phyloP scores from a whole-genome alignment of 2,797 vertebrate genomes.

The Crenuchus spilurus region DNA sequence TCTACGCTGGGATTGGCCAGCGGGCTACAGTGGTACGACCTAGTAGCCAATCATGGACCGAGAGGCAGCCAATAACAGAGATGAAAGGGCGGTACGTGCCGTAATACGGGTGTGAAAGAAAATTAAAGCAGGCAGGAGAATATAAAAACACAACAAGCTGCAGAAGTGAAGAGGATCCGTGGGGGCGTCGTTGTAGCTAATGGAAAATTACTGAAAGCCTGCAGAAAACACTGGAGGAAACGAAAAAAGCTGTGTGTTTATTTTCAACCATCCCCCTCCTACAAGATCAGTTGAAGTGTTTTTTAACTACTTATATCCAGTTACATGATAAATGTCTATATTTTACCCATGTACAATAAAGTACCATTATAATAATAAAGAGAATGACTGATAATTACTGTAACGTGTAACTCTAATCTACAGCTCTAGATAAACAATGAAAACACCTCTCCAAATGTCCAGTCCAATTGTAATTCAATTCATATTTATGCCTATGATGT shows the following conservation, averaged over 20 bases:
- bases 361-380: no score
- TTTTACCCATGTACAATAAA: no score
- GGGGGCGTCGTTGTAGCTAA: conserved; percentile 13
- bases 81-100: background rate
- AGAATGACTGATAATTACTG: no score
- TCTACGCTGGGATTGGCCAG: background rate
- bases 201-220: conserved; percentile 56
- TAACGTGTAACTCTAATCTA: no score
- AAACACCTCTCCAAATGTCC: no score
- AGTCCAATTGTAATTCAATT: no score
- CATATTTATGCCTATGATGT: no score
- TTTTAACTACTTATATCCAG: no score
- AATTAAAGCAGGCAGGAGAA: background rate
- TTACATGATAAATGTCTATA: no score
- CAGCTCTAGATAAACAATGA: no score
- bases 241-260: background rate
- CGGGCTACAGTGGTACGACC: no score
- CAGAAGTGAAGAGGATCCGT: background rate
- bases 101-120: background rate
- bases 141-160: background rate
- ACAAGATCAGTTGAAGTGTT: conserved; percentile 8
- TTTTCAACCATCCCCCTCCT: background rate
- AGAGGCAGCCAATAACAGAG: background rate
- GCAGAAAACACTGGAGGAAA: conserved; percentile 36
- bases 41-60: background rate